phyloP scores from a whole-genome alignment of 2,113 vertebrate genomes.

The Stictonetta naevosa region DNA sequence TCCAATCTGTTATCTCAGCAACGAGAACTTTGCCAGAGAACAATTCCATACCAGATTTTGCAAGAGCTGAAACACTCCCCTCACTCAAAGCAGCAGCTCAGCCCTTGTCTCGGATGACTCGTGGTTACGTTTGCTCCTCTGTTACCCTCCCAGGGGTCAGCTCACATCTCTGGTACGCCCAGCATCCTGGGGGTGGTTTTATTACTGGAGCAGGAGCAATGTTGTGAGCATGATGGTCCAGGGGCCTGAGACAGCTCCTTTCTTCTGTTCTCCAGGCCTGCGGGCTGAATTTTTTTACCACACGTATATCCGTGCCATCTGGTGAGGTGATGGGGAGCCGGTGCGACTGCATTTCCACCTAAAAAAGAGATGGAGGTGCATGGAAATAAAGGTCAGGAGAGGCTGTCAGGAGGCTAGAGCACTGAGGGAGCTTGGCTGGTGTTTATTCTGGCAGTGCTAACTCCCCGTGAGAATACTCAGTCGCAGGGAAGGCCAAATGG shows the following conservation, averaged over 20 bases:
- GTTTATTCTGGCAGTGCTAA: background rate
- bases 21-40: background rate
- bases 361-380: accelerated
- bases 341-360: background rate
- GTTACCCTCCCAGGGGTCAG: background rate
- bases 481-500: background rate
- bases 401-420: background rate
- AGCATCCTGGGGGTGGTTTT: background rate
- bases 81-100: background rate
- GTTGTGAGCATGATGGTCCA: background rate
- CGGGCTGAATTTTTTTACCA: background rate
- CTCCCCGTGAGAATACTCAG: background rate
- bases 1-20: background rate
- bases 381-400: background rate
- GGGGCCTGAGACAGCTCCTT: background rate
- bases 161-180: background rate
- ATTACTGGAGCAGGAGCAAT: background rate
- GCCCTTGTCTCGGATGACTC: background rate
- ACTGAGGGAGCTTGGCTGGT: background rate
- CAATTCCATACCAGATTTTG: background rate
- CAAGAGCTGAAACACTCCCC: background rate
- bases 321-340: background rate
- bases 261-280: background rate
- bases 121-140: background rate
- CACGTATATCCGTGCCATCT: background rate